Percentiles rank a stretch among this genome's conserved stretches.
Evolutionary conservation across 92 coral and sea anemone species (phyloP).

Genomic region (Virgularia gustaviana): DNA sequence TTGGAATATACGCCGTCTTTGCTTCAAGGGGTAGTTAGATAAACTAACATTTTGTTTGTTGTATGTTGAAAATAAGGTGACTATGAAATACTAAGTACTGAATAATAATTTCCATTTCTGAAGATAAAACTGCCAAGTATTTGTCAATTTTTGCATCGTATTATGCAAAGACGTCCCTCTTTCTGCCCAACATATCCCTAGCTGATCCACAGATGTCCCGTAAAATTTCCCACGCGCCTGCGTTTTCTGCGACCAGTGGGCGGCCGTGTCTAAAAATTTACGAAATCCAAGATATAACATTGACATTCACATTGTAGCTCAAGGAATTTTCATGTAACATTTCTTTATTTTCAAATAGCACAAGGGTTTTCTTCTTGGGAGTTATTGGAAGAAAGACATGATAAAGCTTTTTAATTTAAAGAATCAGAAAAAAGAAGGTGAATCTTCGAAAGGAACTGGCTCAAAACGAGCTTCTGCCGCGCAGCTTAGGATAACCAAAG

Average conservation of each 20-base stretch:
- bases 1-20: no score
- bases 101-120: no score
- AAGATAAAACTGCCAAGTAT: constrained; percentile 36
- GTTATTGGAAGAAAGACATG: constrained; percentile 66
- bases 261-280: background rate
- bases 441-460: constrained; percentile 82
- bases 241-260: background rate
- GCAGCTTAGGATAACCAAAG: constrained; percentile 91
- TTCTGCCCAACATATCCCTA: no score
- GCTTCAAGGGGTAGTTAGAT: no score
- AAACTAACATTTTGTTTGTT: no score
- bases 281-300: background rate
- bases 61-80: no score
- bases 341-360: no score
- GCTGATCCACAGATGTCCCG: background rate
- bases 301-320: background rate
- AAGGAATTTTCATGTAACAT: background rate
- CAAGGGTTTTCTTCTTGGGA: no score
- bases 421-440: constrained; percentile 98
- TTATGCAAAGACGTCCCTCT: no score
- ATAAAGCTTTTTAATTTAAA: constrained; percentile 91
- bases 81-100: no score
- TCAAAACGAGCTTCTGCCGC: constrained; percentile 98
- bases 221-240: background rate
- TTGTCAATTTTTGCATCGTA: no score